Percentiles rank a stretch among this genome's conserved stretches.
phyloP scores from a whole-genome alignment of 2,113 vertebrate species.

The Notechis scutatus region DNA sequence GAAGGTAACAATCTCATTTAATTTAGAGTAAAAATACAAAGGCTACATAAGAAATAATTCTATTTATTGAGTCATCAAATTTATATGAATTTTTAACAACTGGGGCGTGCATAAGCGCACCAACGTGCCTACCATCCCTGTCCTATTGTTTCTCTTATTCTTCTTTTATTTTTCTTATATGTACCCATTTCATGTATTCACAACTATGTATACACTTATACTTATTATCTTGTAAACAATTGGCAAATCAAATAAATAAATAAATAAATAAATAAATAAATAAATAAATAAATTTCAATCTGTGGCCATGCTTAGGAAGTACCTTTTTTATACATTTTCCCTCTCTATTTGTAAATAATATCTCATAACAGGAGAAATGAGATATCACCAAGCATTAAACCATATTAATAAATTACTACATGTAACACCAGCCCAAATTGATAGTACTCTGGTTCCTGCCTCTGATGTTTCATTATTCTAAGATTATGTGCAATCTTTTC shows the following conservation, averaged over 20 bases:
- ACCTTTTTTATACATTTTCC: neutral
- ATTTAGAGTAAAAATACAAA: conserved; percentile 34
- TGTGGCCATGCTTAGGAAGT: conserved; percentile 10
- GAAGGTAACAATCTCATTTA: conserved; percentile 46
- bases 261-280: too few species aligned
- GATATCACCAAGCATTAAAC: neutral
- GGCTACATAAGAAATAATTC: conserved; percentile 2
- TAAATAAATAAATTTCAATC: too few species aligned
- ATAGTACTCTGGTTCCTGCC: neutral
- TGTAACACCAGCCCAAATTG: neutral
- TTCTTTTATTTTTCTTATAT: too few species aligned
- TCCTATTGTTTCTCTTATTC: too few species aligned
- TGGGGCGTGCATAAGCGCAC: too few species aligned
- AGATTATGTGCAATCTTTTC: neutral
- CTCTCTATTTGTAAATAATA: neutral
- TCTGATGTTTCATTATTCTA: neutral
- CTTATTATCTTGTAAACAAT: too few species aligned
- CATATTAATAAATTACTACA: neutral
- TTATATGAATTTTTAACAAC: neutral
- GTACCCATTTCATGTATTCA: too few species aligned
- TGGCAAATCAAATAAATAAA: too few species aligned
- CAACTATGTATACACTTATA: too few species aligned
- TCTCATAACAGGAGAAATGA: neutral
- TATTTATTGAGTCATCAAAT: neutral
- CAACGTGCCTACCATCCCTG: too few species aligned